Base-by-base conservation (phyloP, 2,888 invertebrate genomes). In the Nezara viridula region DNA sequence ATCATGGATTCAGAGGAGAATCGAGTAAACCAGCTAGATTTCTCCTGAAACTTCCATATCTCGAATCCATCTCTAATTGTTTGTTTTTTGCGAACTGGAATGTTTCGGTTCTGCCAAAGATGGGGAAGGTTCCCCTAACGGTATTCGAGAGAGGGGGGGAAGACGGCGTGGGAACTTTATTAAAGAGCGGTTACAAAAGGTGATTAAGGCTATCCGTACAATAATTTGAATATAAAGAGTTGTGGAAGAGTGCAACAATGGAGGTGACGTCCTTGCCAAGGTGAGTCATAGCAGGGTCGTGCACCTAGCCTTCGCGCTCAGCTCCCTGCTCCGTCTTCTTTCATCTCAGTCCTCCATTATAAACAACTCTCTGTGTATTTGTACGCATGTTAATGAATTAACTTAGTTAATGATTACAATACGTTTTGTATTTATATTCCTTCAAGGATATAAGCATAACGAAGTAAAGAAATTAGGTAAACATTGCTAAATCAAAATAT, bases 251-350 rank as follows among this genome's bases (percentile, higher is more conserved):
- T 81, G 32, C 19, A 44, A 81, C 81, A 81, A 81, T 81, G 81
- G 81, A n/a, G 12, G 81, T 40, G 40, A 44, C 44, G 44, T 24
- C 44, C 44, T 47, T 77, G 37, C 40, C 81, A 81, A 81, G 77
- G 81, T 81, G 81, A 81, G 81, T 81, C 81, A 81, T 81, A 44
- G 81, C 81, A n/a, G 40, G 73, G 81, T 81, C 81, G 81, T 81
- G 81, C 81, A 81, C 81, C 81, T 81, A 44, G 44, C 81, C 2
- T 16, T 21, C 0, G 3, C 19, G n/a, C 24, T 40, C 16, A 44
- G 1, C 77, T 77, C 77, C 40, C 2, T 19, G 5, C 4, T 16
- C 60, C 16, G 16, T 16, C 60, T 37, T 37, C 32, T 32, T 27
- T 27, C 9, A 37, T 73, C 4, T 73, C 19, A 6, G 32, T 0